Base-by-base conservation (phyloP, 2,797 vertebrate species). In the Schizopygopsis pylzovi region DNA sequence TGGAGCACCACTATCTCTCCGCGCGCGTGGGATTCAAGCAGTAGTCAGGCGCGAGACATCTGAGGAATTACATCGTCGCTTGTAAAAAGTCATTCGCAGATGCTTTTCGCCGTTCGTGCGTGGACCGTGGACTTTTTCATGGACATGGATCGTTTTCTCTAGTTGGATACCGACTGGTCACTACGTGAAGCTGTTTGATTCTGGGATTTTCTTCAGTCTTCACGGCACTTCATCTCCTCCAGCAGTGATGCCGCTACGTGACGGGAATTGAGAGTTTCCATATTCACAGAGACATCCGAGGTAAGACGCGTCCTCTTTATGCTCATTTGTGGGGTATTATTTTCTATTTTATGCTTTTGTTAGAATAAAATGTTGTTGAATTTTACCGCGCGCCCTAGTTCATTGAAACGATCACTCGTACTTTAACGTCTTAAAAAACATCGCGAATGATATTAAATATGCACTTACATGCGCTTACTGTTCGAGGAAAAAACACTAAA, bases 191-290 rank as follows among this genome's bases (percentile, higher is more conserved):
- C 88, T 90, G 82, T 92, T 92, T 90, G 89, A 75, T 89, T 90
- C 78, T 91, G 94, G 84, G 84, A 43, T 90, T 83, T 82, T 92
- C 94, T 95, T 94, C 93, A 94, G 87, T 91, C 89, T 93, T 92
- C 92, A 90, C 92, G 94, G 93, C 92, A 94, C 93, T 89, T 90
- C 89, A 90, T 91, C 92, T 92, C 92, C 90, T 91, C 90, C 93
- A 93, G 90, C 95, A 90, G 90, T 89, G 95, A 96, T 95, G 95
- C 90, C 91, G 93, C 92, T 90, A 91, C 95, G 94, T 95, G 92
- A 91, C 93, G 91, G 91, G 87, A 92, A 92, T 90, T 93, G 89
- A 91, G 89, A 93, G 88, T 95, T 93, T 83, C 76, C 92, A 84
- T 87, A 89, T 88, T 84, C 76, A 89, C 81, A 88, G 61, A 89